These are phyloP conservation scores for Thunnus albacares DNA, from an alignment of 2,797 vertebrate species.

Conservation along the genomic window DNA sequence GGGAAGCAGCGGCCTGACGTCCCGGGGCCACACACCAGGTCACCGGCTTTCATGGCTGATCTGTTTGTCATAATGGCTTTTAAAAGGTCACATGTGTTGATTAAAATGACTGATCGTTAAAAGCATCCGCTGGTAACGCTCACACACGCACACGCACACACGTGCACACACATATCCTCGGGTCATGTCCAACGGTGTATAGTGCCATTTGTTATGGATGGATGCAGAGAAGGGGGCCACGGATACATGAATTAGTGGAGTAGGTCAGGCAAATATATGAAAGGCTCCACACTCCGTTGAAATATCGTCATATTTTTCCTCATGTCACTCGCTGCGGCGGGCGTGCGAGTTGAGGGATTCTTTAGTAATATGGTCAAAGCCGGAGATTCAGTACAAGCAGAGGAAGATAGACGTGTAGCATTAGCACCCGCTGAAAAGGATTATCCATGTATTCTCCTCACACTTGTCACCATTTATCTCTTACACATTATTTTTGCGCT, in stretches of 20 bases:
- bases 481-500: constrained; percentile 56
- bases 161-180: constrained; percentile 3
- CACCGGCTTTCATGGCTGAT: constrained; percentile 77
- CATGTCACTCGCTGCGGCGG: neutral
- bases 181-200: constrained; percentile 63
- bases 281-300: constrained; percentile 39
- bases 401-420: constrained; percentile 50
- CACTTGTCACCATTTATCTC: constrained; percentile 73
- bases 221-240: constrained; percentile 52
- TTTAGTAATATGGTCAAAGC: constrained; percentile 38
- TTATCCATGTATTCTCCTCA: constrained; percentile 68
- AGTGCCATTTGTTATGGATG: constrained; percentile 65
- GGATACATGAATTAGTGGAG: constrained; percentile 63
- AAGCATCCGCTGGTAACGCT: constrained; percentile 40
- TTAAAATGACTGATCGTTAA: constrained; percentile 83
- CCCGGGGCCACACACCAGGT: constrained; percentile 72
- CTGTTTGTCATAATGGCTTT: constrained; percentile 84
- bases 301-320: constrained; percentile 31
- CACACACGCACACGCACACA: neutral
- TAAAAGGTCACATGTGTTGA: constrained; percentile 84
- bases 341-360: neutral
- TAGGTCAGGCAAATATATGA: constrained; percentile 67
- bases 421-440: constrained; percentile 60
- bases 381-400: constrained; percentile 30
- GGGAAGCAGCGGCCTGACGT: constrained; percentile 40